A percentile compares a stretch with the other conserved stretches of the same genome.
Evolutionary conservation across 2,113 vertebrate genomes (phyloP).

Genomic region (Cricetomys ansorgei): DNA sequence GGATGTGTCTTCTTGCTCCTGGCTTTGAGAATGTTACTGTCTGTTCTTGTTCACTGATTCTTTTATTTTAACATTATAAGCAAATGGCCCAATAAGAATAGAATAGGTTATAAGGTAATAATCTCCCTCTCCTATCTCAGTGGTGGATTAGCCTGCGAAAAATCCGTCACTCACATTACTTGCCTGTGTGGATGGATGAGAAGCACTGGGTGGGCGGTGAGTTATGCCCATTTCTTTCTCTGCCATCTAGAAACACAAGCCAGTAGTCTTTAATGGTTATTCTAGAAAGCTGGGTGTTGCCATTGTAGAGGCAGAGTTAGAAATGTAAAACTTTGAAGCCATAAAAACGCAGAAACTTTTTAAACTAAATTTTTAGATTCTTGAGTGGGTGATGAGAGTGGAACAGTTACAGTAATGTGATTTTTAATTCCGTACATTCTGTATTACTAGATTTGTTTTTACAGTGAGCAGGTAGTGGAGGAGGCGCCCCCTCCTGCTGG

Average conservation of each 20-base stretch:
- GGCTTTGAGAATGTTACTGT: slow-evolving; percentile 43
- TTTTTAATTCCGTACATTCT: neutral
- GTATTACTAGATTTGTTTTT: neutral
- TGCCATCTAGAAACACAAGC: neutral
- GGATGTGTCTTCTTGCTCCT: slow-evolving; percentile 22
- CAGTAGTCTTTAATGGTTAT: neutral
- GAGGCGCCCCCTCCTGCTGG: neutral
- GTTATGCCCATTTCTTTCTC: neutral
- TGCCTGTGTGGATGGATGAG: neutral
- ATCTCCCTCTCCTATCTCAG: neutral
- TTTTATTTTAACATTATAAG: neutral
- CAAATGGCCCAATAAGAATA: neutral
- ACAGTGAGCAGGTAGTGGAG: neutral
- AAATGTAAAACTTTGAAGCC: neutral
- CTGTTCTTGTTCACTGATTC: neutral
- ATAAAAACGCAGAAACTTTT: too few relatives aligned
- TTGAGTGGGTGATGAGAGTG: neutral
- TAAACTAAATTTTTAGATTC: slow-evolving; percentile 13
- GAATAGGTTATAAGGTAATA: neutral
- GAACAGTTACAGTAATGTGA: neutral
- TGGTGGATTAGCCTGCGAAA: neutral
- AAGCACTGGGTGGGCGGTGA: neutral
- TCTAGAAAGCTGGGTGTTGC: slow-evolving; percentile 4
- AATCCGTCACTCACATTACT: neutral
- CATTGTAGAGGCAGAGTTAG: neutral